Conservation (phyloP, 2,113 vertebrate species). For the Nematolebias whitei region DNA sequence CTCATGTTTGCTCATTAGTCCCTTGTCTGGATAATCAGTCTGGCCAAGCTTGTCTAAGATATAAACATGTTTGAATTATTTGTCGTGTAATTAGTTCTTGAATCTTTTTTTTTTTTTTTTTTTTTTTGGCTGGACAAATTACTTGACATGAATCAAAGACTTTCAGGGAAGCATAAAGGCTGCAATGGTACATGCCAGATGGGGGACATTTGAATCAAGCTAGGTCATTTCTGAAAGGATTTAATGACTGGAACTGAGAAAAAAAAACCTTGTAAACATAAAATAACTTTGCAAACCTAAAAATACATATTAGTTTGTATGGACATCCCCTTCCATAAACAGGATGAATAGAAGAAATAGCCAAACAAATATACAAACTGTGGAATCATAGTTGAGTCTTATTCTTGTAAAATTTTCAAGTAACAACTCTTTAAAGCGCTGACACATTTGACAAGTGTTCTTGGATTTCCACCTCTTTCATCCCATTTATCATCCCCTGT, state of each 20-base stretch:
- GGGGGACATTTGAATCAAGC: conserved; percentile 29
- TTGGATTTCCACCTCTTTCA: conserved; percentile 50
- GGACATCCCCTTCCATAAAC: not conserved
- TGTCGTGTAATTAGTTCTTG: conserved; percentile 91
- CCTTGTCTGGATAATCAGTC: conserved; percentile 85
- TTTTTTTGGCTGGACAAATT: conserved; percentile 84
- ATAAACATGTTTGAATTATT: conserved; percentile 92
- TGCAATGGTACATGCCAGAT: conserved; percentile 44
- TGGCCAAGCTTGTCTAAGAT: conserved; percentile 88
- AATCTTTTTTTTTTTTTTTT: too few relatives aligned
- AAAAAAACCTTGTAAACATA: conserved; percentile 37
- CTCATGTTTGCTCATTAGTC: conserved; percentile 84
- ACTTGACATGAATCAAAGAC: conserved; percentile 71
- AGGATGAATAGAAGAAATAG: not conserved
- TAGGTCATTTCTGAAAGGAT: conserved; percentile 25
- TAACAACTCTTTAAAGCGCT: conserved; percentile 13
- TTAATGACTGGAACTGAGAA: conserved; percentile 39
- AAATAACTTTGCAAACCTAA: conserved; percentile 26
- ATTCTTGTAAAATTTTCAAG: not conserved
- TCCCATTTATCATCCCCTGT: conserved; percentile 42
- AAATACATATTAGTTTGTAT: conserved; percentile 1
- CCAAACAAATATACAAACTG: not conserved
- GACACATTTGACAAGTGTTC: conserved; percentile 38
- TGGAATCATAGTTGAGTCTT: not conserved
- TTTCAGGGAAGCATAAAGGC: conserved; percentile 25